A percentile compares a stretch with the other conserved stretches of the same genome.
phyloP scores from a whole-genome alignment of 2,113 vertebrate genomes.

The Nibea coibor region DNA sequence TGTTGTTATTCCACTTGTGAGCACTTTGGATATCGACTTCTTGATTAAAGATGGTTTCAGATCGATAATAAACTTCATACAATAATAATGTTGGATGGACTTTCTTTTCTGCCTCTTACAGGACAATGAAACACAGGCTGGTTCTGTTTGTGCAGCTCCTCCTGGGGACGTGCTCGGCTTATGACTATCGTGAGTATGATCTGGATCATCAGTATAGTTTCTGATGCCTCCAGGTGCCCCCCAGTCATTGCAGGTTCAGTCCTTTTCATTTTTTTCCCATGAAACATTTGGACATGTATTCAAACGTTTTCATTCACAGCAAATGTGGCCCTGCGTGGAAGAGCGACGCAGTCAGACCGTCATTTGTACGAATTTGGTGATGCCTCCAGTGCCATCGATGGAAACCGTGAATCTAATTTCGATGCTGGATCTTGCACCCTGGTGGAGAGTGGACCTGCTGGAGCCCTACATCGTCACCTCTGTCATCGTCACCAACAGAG shows the following conservation, averaged over 20 bases:
- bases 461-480: slow-evolving; percentile 52
- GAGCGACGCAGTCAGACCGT: slow-evolving; percentile 10
- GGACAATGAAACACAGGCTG: background rate
- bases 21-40: no score
- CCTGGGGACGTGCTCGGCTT: background rate
- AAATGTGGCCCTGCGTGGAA: slow-evolving; percentile 65
- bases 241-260: no score
- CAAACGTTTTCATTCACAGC: slow-evolving; percentile 11
- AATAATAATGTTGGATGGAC: no score
- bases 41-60: no score
- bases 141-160: slow-evolving; percentile 7
- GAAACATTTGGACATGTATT: no score
- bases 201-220: background rate
- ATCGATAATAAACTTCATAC: no score
- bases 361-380: fast-evolving
- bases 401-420: background rate
- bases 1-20: no score
- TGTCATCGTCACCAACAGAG: slow-evolving; percentile 55
- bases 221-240: no score
- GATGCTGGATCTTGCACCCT: background rate
- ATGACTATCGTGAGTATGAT: background rate
- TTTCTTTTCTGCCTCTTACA: background rate
- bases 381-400: slow-evolving; percentile 55
- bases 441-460: slow-evolving; percentile 67
- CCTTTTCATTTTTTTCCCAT: no score